Conservation (phyloP, 2,888 invertebrate genomes). For the Apamea anceps region DNA sequence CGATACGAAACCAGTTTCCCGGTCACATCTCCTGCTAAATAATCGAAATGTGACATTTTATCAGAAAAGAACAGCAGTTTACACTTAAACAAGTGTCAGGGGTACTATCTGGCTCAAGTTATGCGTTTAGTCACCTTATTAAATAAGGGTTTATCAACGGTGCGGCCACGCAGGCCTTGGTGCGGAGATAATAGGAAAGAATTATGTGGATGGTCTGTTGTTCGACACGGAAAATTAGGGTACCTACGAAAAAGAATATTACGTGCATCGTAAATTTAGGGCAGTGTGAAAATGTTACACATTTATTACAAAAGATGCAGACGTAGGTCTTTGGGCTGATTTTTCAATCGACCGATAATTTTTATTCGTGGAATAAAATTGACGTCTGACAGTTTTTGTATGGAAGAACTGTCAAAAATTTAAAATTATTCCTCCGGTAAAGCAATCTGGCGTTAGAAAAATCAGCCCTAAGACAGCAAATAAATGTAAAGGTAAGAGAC, state of each 20-base stretch:
- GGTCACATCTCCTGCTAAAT: conserved; percentile 79
- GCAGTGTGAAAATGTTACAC: not conserved
- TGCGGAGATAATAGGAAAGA: conserved; percentile 59
- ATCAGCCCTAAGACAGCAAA: not conserved
- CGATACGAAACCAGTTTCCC: conserved; percentile 76
- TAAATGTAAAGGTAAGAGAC: not conserved
- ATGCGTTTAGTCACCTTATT: conserved; percentile 87
- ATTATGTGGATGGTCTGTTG: conserved; percentile 66
- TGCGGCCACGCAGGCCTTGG: conserved; percentile 60
- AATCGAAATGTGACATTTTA: conserved; percentile 88
- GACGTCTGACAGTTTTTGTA: no score
- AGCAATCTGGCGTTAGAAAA: no score
- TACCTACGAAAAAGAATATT: conserved; percentile 1
- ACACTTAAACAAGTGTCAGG: conserved; percentile 88
- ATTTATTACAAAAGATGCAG: not conserved
- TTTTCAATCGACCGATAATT: no score
- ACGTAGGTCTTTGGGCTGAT: not conserved
- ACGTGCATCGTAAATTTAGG: conserved; percentile 1
- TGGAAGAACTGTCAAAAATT: no score
- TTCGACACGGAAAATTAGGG: conserved; percentile 30
- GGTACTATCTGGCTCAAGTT: conserved; percentile 81
- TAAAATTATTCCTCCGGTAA: no score
- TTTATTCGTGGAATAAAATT: no score
- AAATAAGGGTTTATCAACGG: conserved; percentile 85
- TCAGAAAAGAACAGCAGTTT: conserved; percentile 88